Percentiles rank a stretch among this genome's conserved stretches.
phyloP scores from a whole-genome alignment of 2,888 invertebrate genomes.

The Epirrita christyi region DNA sequence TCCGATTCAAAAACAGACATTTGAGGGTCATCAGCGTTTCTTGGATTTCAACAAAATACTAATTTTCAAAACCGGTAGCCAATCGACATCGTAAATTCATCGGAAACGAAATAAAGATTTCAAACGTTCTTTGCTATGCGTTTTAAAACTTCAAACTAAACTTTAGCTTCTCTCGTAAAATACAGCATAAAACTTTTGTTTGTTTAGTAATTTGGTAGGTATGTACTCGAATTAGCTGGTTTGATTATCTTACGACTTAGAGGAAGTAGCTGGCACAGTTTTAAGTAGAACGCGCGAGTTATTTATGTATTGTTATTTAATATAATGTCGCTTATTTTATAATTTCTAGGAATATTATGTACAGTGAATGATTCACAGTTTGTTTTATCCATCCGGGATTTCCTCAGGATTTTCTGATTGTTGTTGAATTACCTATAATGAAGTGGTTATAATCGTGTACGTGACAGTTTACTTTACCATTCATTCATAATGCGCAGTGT shows the following conservation, averaged over 20 bases:
- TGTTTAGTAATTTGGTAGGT: constrained; percentile 24
- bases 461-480: neutral
- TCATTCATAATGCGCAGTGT: neutral
- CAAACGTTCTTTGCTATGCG: constrained; percentile 17
- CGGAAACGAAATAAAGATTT: constrained; percentile 24
- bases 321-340: constrained; percentile 13
- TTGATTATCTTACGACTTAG: constrained; percentile 21
- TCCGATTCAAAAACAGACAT: too few species aligned
- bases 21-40: too few species aligned
- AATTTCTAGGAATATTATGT: constrained; percentile 24
- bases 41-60: neutral
- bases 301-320: constrained; percentile 2
- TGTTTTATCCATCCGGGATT: constrained; percentile 31
- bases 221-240: constrained; percentile 17
- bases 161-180: constrained; percentile 30
- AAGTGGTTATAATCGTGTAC: too few species aligned
- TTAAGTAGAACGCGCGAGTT: constrained; percentile 22
- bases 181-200: constrained; percentile 33
- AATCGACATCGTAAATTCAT: constrained; percentile 16
- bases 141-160: constrained; percentile 31
- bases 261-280: constrained; percentile 28
- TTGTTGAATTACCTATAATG: constrained; percentile 6
- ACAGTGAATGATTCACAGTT: constrained; percentile 26
- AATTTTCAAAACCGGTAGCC: constrained; percentile 6
- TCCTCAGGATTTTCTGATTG: constrained; percentile 20